These are phyloP conservation scores for Antigone vipio DNA, from an alignment of 2,113 vertebrate genomes.

Conservation along the genomic window DNA sequence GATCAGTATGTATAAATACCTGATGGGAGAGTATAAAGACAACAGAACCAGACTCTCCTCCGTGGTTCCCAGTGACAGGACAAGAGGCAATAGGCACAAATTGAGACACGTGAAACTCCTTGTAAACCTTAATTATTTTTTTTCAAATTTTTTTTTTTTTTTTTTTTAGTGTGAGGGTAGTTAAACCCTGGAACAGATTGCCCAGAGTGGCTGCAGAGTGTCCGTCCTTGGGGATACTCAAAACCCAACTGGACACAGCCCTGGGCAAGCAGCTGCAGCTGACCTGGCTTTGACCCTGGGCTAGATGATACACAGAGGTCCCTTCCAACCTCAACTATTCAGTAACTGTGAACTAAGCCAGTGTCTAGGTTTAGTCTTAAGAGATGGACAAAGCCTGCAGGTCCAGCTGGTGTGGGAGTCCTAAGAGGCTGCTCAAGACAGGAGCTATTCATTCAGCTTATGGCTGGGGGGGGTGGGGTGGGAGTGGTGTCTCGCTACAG, in stretches of 20 bases:
- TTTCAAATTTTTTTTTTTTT: too few species aligned
- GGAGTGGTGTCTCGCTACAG: neutral
- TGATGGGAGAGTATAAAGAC: neutral
- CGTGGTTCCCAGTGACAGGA: neutral
- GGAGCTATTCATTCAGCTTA: neutral
- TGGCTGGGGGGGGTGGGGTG: neutral
- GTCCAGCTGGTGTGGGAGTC: neutral
- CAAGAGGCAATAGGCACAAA: neutral
- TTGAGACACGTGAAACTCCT: neutral
- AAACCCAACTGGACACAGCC: neutral
- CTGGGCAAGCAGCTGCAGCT: neutral
- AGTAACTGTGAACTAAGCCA: neutral
- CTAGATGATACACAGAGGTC: neutral
- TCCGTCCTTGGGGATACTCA: neutral
- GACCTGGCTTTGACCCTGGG: neutral
- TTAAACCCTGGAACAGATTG: neutral
- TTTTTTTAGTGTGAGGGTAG: too few species aligned
- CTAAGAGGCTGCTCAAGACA: neutral
- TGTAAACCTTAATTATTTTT: too few species aligned
- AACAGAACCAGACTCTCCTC: neutral
- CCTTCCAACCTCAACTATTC: neutral
- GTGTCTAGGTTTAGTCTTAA: too few species aligned
- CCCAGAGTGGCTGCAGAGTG: too few species aligned
- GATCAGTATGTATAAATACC: accelerated
- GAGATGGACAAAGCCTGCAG: neutral